Percentiles rank a stretch among this genome's conserved stretches.
Conservation (phyloP, 2,113 vertebrate genomes). For the Jacana jacana region DNA sequence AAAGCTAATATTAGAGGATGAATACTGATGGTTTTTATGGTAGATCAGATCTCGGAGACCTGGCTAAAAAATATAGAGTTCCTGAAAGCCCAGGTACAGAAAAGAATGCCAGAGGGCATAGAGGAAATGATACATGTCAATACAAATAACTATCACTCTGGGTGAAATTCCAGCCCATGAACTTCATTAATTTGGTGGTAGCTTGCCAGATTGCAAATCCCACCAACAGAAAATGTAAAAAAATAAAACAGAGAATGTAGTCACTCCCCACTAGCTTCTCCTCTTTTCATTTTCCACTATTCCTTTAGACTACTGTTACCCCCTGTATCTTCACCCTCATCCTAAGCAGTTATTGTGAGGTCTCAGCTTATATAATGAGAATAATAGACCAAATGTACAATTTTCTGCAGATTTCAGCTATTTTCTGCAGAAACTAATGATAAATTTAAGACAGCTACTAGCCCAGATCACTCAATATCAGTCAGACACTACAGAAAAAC, state of each 20-base stretch:
- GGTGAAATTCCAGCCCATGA: conserved; percentile 30
- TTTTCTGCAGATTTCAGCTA: not conserved
- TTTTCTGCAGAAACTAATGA: not conserved
- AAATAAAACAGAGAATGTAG: not conserved
- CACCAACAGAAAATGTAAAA: conserved; percentile 1
- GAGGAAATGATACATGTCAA: conserved; percentile 47
- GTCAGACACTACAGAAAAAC: not conserved
- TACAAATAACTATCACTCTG: conserved; percentile 45
- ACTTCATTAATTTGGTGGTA: conserved; percentile 45
- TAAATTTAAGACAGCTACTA: not conserved
- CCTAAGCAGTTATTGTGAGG: not conserved
- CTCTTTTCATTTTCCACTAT: not conserved
- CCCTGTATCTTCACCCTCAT: not conserved
- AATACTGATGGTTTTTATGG: not conserved
- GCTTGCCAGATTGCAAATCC: conserved; percentile 29
- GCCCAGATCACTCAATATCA: not conserved
- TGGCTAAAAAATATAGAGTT: not conserved
- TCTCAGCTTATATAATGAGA: not conserved
- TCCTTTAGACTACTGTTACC: not conserved
- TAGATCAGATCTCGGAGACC: conserved; percentile 34
- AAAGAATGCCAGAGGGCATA: not conserved
- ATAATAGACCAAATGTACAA: not conserved
- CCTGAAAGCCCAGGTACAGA: conserved; percentile 16
- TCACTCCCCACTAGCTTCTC: not conserved
- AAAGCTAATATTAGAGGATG: conserved; percentile 18